Evolutionary conservation across 2,888 invertebrate genomes (phyloP).

Genomic region (Rhamnusium bicolor): DNA sequence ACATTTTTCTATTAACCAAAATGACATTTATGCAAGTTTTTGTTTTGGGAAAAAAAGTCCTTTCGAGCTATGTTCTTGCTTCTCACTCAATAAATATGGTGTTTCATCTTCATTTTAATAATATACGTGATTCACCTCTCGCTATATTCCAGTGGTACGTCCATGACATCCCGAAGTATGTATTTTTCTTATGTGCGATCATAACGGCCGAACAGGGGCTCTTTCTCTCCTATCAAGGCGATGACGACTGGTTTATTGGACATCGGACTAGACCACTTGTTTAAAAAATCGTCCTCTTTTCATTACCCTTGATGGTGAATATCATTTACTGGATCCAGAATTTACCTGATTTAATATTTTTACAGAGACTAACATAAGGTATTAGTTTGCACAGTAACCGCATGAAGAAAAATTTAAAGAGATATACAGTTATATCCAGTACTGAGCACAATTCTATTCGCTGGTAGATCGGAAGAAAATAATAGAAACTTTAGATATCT

Average conservation of each 20-base stretch:
- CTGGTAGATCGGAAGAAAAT: too few species aligned
- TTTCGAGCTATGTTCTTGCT: too few species aligned
- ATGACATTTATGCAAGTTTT: too few species aligned
- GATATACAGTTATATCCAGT: too few species aligned
- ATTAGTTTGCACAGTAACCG: neutral
- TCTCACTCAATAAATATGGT: too few species aligned
- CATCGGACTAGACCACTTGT: constrained; percentile 43
- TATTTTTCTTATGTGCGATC: constrained; percentile 40
- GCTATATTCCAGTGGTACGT: neutral
- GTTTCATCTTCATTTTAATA: too few species aligned
- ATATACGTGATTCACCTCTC: neutral
- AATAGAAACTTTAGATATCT: too few species aligned
- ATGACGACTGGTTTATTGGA: constrained; percentile 40
- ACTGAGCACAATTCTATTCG: too few species aligned
- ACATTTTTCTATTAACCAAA: too few species aligned
- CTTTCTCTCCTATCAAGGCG: constrained; percentile 37
- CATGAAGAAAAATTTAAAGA: too few species aligned
- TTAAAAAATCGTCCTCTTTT: constrained; percentile 27
- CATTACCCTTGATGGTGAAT: neutral
- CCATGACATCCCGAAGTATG: neutral
- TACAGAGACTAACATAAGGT: neutral
- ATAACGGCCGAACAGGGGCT: constrained; percentile 47
- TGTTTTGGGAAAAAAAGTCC: too few species aligned
- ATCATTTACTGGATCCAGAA: neutral
- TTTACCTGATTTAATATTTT: neutral